A percentile compares a stretch with the other conserved stretches of the same genome.
These are phyloP conservation scores for Vombatus ursinus DNA, from an alignment of 2,113 vertebrate genomes.

Conservation along the genomic window DNA sequence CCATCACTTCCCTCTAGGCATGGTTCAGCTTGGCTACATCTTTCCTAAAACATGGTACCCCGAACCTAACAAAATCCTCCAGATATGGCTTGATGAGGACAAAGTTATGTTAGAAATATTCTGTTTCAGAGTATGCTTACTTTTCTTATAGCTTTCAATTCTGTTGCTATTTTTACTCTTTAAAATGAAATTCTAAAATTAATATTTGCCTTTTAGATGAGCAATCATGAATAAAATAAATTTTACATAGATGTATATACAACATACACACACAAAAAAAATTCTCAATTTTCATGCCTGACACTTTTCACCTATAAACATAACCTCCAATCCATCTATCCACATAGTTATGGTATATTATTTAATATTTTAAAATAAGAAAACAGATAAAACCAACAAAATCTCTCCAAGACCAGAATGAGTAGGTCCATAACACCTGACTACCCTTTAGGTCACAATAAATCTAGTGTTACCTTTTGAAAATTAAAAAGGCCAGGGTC, in stretches of 20 bases:
- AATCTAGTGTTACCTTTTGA: not conserved
- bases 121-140: no score
- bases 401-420: not conserved
- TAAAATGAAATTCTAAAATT: slow-evolving; percentile 13
- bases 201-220: slow-evolving; percentile 28
- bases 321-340: slow-evolving; percentile 17
- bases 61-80: not conserved
- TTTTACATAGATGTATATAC: not conserved
- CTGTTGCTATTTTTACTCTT: not conserved
- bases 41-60: not conserved
- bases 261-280: not conserved
- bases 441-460: not conserved
- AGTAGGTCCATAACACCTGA: slow-evolving; percentile 19
- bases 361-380: not conserved
- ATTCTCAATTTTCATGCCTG: not conserved
- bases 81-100: not conserved
- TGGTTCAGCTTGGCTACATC: not conserved
- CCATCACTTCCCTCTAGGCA: not conserved
- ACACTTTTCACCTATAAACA: not conserved
- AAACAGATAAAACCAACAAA: slow-evolving; percentile 39
- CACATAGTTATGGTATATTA: not conserved
- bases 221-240: slow-evolving; percentile 8
- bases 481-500: not conserved
- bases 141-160: not conserved
- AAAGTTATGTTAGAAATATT: not conserved